Evolutionary conservation across 2,797 vertebrate genomes (phyloP).

Genomic region (Semotilus atromaculatus): DNA sequence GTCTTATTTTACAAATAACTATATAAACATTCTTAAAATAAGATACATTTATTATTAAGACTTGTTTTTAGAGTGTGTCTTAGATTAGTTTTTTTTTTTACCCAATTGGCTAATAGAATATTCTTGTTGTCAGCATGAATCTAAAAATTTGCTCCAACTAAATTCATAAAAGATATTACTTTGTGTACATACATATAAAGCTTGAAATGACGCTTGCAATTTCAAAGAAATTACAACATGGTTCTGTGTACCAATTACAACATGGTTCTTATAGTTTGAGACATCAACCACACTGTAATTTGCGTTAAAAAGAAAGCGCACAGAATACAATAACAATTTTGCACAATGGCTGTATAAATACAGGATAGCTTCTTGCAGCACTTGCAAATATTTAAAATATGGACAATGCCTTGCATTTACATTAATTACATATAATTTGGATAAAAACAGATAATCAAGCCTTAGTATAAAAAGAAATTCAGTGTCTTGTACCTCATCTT

Average conservation of each 20-base stretch:
- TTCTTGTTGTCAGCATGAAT: neutral
- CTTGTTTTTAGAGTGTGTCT: neutral
- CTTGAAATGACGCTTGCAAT: neutral
- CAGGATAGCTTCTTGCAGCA: neutral
- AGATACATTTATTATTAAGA: neutral
- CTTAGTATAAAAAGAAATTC: constrained; percentile 8
- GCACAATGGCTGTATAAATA: neutral
- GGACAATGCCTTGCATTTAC: constrained; percentile 15
- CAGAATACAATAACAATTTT: neutral
- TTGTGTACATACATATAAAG: neutral
- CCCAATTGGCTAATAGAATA: neutral
- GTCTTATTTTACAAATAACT: neutral
- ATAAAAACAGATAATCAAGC: constrained; percentile 36
- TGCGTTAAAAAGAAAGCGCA: neutral
- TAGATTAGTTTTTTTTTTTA: neutral
- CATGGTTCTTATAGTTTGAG: too few species aligned
- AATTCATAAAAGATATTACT: neutral
- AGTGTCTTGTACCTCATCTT: constrained; percentile 16
- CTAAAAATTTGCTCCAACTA: neutral
- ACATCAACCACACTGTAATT: neutral
- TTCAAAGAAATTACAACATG: neutral
- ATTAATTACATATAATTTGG: constrained; percentile 40
- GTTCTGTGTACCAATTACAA: too few species aligned
- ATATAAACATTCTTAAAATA: neutral
- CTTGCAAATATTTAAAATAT: constrained; percentile 4